A percentile compares a stretch with the other conserved stretches of the same genome.
phyloP scores from a whole-genome alignment of 2,113 vertebrate genomes.

The Gallinago undulata region DNA sequence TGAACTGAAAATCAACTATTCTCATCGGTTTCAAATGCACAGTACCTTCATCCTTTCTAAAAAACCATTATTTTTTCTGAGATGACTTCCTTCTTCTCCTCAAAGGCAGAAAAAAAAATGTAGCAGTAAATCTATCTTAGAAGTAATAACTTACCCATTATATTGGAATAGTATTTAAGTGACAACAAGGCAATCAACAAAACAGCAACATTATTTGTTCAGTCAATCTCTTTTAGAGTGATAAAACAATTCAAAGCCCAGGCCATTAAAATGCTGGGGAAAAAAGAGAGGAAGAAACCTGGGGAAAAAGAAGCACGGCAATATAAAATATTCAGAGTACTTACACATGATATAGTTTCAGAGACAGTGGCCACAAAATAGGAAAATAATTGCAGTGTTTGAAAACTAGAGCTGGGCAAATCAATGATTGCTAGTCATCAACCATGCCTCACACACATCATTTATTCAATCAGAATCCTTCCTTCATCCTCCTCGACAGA shows the following conservation, averaged over 20 bases:
- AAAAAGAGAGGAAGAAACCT: background rate
- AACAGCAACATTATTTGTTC: conserved; percentile 50
- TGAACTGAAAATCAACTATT: background rate
- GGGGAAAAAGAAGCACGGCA: background rate
- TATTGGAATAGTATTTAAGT: conserved; percentile 27
- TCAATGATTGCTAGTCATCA: conserved; percentile 44
- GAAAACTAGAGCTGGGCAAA: conserved; percentile 37
- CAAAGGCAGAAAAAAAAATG: background rate
- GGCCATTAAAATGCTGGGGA: conserved; percentile 25
- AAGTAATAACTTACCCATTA: conserved; percentile 25
- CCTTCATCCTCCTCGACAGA: conserved; percentile 12
- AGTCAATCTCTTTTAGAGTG: conserved; percentile 37
- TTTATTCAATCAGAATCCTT: conserved; percentile 53
- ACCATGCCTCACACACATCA: conserved; percentile 33
- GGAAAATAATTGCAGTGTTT: conserved; percentile 55
- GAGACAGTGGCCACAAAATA: conserved; percentile 26
- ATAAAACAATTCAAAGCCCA: conserved; percentile 46
- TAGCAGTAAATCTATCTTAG: background rate
- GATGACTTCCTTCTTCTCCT: background rate
- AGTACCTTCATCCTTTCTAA: background rate
- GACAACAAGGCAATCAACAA: conserved; percentile 42
- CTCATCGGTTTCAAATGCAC: background rate
- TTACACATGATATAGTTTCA: conserved; percentile 40
- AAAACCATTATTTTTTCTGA: background rate
- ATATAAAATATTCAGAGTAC: conserved; percentile 51